phyloP scores from a whole-genome alignment of 2,888 invertebrate species.

The Lepidocyrtinus sp. region DNA sequence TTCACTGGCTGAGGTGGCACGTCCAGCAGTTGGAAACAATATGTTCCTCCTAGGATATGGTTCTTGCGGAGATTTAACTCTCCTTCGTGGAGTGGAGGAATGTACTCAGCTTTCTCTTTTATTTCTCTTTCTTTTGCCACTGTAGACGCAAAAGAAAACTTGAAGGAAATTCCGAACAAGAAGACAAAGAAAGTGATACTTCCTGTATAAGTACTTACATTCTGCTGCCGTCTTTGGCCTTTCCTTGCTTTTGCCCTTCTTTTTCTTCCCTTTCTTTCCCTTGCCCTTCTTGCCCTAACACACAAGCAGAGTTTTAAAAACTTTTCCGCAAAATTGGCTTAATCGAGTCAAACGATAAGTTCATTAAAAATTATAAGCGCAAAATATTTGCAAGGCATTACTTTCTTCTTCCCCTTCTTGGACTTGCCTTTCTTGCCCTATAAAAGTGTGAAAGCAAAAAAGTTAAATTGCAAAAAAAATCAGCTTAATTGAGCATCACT shows the following conservation, averaged over 20 bases:
- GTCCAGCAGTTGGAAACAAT: conserved; percentile 81
- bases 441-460: conserved; percentile 21
- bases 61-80: conserved; percentile 85
- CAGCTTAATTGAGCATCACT: neutral
- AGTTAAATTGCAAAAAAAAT: neutral
- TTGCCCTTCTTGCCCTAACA: conserved; percentile 56
- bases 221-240: conserved; percentile 67
- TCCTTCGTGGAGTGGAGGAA: conserved; percentile 74
- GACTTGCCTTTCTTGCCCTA: conserved; percentile 27
- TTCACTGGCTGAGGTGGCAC: conserved; percentile 83
- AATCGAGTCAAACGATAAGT: neutral
- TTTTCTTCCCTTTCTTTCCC: conserved; percentile 57
- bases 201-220: conserved; percentile 52
- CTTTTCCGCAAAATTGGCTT: too few species aligned
- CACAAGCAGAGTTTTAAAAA: too few species aligned
- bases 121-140: conserved; percentile 68
- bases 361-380: neutral
- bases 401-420: conserved; percentile 25
- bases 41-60: conserved; percentile 83
- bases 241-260: conserved; percentile 61
- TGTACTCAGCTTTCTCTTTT: conserved; percentile 73
- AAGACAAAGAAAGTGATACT: too few species aligned
- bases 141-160: conserved; percentile 23
- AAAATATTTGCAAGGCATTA: neutral
- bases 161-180: too few species aligned